Base-by-base conservation (phyloP, 2,888 invertebrate genomes). In the Sminthurinus aureus region DNA sequence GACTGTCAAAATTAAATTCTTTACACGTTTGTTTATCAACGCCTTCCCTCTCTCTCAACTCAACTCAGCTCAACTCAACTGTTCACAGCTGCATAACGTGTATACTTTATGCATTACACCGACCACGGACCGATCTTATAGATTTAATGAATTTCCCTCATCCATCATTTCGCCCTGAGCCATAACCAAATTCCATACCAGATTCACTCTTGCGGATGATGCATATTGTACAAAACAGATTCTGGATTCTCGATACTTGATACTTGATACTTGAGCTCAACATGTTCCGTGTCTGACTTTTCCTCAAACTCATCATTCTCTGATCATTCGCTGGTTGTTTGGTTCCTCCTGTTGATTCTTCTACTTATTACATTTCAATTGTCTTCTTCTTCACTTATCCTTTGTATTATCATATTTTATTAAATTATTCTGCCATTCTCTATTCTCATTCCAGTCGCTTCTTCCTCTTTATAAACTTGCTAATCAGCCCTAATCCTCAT, bases 81-180 rank as follows among this genome's bases (percentile, higher is more conserved):
- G 3, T 66, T n/a, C n/a, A n/a, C 3, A 66, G 66, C 66, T n/a
- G 6, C 38, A 38, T 6, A 4, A 1, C 6, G 3, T 38, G 1
- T 1, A 38, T 38, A 38, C 38, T 38, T 38, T 38, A 38, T 38
- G 38, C 38, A 38, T 15, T 66, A n/a, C 66, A 66, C 0, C 2
- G 66, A 66, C n/a, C n/a, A n/a, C 8, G 8, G 24, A 20, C 20
- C n/a, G n/a, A n/a, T n/a, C n/a, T 18, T 13, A 20, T 0, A 22
- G 76, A 76, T 50, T 76, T 76, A 76, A 76, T 76, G 76, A 76
- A 76, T 76, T 76, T 76, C 76, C 76, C 76, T 20, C 76, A 76
- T 76, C 76, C 76, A 52, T 20, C 76, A 76, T 38, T 38, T 51
- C 51, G 52, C 76, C 76, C 11, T 50, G n/a, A 76, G 76, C 76